phyloP scores from a whole-genome alignment of 1,140 invertebrate genomes.

The Bombus superbus region DNA sequence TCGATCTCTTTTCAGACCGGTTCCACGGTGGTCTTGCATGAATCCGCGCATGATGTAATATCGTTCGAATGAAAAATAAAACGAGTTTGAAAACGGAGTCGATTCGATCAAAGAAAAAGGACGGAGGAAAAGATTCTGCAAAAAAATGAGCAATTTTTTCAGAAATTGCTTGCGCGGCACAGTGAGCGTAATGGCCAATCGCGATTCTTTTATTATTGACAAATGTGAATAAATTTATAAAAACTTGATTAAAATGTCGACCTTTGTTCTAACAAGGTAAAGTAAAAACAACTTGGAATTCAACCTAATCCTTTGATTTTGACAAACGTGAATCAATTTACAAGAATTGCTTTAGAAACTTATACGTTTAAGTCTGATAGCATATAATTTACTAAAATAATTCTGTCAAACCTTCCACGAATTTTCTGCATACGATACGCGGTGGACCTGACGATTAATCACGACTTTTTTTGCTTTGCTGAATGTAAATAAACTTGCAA shows the following conservation, averaged over 20 bases:
- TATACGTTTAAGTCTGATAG: not conserved
- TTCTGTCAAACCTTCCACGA: not conserved
- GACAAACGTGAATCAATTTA: not conserved
- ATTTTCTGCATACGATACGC: not conserved
- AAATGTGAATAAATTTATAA: not conserved
- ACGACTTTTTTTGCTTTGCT: not conserved
- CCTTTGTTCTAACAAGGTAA: not conserved
- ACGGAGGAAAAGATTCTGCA: not conserved
- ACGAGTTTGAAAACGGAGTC: slow-evolving; percentile 39
- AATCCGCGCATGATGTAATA: slow-evolving; percentile 65
- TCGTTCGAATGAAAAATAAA: slow-evolving; percentile 49
- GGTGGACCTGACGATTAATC: not conserved
- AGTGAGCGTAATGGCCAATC: not conserved
- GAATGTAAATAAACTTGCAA: not conserved
- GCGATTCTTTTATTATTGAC: not conserved
- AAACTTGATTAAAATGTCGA: not conserved
- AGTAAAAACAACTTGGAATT: not conserved
- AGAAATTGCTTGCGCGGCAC: not conserved
- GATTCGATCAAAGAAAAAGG: not conserved
- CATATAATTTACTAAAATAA: not conserved
- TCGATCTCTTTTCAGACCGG: slow-evolving; percentile 63
- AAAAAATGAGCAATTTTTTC: not conserved
- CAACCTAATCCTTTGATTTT: not conserved
- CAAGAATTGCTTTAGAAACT: not conserved
- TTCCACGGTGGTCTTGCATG: slow-evolving; percentile 56